Base-by-base conservation (phyloP, 2,888 invertebrate genomes). In the Catocala fraxini region DNA sequence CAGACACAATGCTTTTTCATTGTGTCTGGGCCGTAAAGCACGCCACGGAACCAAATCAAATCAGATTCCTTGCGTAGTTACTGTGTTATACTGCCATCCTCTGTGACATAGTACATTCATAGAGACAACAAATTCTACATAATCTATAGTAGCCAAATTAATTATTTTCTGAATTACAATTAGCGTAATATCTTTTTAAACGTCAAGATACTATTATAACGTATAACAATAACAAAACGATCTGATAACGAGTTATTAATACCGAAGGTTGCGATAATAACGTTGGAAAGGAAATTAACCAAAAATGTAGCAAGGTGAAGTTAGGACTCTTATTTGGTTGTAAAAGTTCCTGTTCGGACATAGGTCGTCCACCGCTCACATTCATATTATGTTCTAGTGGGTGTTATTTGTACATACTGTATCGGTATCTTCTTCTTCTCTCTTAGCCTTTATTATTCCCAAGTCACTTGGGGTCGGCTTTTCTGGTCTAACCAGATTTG, bases 171-270 rank as follows among this genome's bases (percentile, higher is more conserved):
- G 10, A 11, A 46, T 51, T 25, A 15, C 13, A 34, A 53, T 6
- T 33, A 34, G 43, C 10, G 12, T 25, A 43, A 25, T 11, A 25
- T 63, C 6, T 9, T 47, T 59, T 45, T 15, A 1, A 51, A 55
- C 54, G 9, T 43, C 39, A 35, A 68, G 68, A 71, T 69, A 61
- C 54, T 57, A 68, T 69, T 73, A 60, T 71, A 66, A 46, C 48
- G 52, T 49, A 63, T 75, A 68, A 55, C 53, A 55, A 54, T 65
- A 59, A 39, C 61, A 56, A 65, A 25, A 65, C 64, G 62, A 77
- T 77, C 76, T 64, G 77, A 77, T 77, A 67, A 68, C 55, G 7
- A 15, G 59, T 47, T 74, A 64, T 64, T 77, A 75, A 75, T 73
- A 12, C 49, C 34, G 73, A 71, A 77, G 77, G 77, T 45, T 63